Base-by-base conservation (phyloP, 2,797 vertebrate genomes). In the Parauchenoglanis ngamensis region DNA sequence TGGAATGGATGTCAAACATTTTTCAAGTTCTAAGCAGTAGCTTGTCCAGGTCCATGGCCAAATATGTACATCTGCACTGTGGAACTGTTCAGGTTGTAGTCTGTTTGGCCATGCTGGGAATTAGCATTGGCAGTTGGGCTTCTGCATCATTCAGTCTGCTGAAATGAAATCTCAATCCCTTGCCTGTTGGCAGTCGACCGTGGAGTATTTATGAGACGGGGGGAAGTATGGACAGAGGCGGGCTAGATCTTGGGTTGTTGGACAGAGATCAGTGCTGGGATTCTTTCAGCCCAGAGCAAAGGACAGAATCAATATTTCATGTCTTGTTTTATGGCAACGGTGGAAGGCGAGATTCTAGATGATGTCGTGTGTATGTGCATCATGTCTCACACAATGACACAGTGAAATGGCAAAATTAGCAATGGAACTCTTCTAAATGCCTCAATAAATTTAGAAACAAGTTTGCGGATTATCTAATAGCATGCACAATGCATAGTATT, bases 121-220 rank as follows among this genome's bases (percentile, higher is more conserved):
- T 87, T 91, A 90, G 90, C 75, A 57, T 73, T 80, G 81, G 76
- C 77, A 80, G 83, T 85, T 86, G 40, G 87, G 80, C 67, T 73
- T 70, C 57, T 85, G 65, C 70, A 89, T 86, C 79, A 88, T 92
- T 87, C 91, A 92, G 90, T 88, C 93, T 94, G 94, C 92, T 90
- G 89, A 93, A 94, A 93, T 94, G 93, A 94, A 94, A 92, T 92
- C 90, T 93, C 91, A 94, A 94, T 95, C 90, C 90, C 90, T 92
- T 89, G 91, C 94, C 93, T 94, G 83, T 83, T 85, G 84, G 85
- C 86, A 72, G 70, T 82, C 65, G 23, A 84, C 56, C 76, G 68
- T 44, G 86, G 84, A 93, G 90, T 87, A 84, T 93, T 93, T 92
- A 92, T 88, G 87, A 92, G 92, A 91, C 87, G 63, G 31, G 25